Percentiles rank a stretch among this genome's conserved stretches.
These are phyloP conservation scores for Iselma pallidipennis DNA, from an alignment of 2,888 invertebrate genomes.

Conservation along the genomic window DNA sequence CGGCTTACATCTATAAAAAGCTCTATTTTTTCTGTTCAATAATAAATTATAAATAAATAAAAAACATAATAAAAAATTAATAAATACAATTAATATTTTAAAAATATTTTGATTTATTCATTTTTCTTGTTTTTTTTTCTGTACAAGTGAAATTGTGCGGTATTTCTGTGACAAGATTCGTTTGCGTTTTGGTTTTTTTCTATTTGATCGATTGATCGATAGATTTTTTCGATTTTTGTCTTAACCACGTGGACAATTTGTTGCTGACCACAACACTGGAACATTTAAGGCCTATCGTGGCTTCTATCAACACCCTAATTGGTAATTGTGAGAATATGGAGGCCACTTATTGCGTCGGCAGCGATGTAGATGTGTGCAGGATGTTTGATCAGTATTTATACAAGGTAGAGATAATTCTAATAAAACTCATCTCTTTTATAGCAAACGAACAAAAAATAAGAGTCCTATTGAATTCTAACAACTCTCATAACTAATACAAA, in stretches of 20 bases:
- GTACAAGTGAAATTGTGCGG: constrained; percentile 6
- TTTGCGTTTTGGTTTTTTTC: too few species aligned
- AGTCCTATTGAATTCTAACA: not conserved
- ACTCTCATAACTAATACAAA: not conserved
- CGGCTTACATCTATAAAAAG: constrained; percentile 12
- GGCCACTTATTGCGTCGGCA: constrained; percentile 66
- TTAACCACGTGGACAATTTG: constrained; percentile 45
- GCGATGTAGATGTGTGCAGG: constrained; percentile 64
- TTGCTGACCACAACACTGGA: constrained; percentile 53
- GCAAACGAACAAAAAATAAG: not conserved
- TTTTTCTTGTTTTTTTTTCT: constrained; percentile 5
- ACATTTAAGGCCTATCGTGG: constrained; percentile 59
- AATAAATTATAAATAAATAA: not conserved
- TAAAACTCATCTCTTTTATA: not conserved
- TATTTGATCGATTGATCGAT: too few species aligned
- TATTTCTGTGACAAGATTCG: constrained; percentile 9
- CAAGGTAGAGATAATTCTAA: constrained; percentile 57
- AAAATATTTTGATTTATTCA: not conserved
- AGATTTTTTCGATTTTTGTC: constrained; percentile 9
- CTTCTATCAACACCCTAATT: constrained; percentile 59
- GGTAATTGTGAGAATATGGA: constrained; percentile 63
- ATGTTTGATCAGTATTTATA: constrained; percentile 70
- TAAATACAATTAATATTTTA: constrained; percentile 1
- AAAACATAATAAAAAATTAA: constrained; percentile 11
- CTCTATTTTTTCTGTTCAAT: not conserved